Evolutionary conservation across 35 echinoderm and acorn worm genomes (phyloP), one percentile per base, ranked within the genome.

Genomic region (Ophioderma brevispina): DNA sequence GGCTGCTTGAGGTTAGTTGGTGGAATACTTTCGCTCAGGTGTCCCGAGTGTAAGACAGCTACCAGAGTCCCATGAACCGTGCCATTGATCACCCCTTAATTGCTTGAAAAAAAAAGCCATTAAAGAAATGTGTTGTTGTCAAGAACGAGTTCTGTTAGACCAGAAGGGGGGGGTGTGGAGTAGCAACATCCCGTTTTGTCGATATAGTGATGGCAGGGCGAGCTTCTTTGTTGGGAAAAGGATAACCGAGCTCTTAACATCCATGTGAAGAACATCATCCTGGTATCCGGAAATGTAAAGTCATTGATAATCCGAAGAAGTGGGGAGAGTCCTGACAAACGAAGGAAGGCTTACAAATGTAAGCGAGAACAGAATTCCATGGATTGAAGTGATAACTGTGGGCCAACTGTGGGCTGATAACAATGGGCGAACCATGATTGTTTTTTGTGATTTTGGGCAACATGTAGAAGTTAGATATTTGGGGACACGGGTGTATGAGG

Each of bases 371-470:
- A 21, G 78, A 37, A 75, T 92, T n/a, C 90, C 31, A 87, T 13
- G 31, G 77, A 89, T 31, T 80, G 0, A 52, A 10, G 85, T 75
- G 25, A 82, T 31, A 0, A 52, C 84, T 17, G 82, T 86, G 0
- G 84, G 90, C 36, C 90, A 92, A 36, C 30, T 59, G 33, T 11
- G 28, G 0, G 90, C 31, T 0, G 90, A 92, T 25, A n/a, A 92
- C 34, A 32, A 92, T 92, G 0, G 90, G 90, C 0, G 82, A 25
- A 11, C 90, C 90, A 55, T 82, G 84, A 18, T 11, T 85, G 36
- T 86, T 28, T 38, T 32, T n/a, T 86, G 36, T 92, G 90, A 80
- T 92, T 40, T 92, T 92, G 0, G 90, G 90, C 0, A 92, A 83
- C 1, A 92, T 36, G 40, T 92, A n/a, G 84, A 92, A 92, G 35